Percentiles rank a stretch among this genome's conserved stretches.
These are phyloP conservation scores for Aselliscus stoliczkanus DNA, from an alignment of 2,797 vertebrate species.

Conservation along the genomic window DNA sequence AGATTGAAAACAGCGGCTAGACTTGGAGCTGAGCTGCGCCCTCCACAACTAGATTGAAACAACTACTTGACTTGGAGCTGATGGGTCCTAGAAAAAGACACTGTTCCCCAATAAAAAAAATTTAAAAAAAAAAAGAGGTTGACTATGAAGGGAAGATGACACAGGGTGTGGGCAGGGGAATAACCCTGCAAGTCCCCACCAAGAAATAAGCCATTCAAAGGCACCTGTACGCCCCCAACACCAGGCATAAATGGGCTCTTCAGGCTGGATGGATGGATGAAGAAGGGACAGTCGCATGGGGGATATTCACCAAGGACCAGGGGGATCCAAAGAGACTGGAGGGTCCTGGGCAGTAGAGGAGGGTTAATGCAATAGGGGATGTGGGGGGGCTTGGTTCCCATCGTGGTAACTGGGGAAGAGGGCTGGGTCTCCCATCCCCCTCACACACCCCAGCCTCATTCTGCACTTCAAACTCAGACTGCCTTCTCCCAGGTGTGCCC, in stretches of 20 bases:
- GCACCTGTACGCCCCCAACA: background rate
- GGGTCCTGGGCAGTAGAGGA: background rate
- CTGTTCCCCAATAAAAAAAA: no score
- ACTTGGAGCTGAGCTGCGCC: no score
- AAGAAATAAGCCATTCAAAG: background rate
- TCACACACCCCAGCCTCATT: background rate
- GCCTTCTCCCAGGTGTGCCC: background rate
- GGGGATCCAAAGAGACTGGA: background rate
- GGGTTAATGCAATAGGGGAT: background rate
- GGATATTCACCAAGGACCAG: background rate
- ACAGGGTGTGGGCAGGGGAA: background rate
- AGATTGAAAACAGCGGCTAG: no score
- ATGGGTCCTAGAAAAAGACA: no score
- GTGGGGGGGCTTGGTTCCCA: background rate
- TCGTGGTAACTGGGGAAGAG: background rate
- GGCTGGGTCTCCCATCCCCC: no score
- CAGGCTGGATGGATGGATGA: background rate
- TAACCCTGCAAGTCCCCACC: background rate
- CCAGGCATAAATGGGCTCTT: background rate
- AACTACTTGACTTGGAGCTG: no score
- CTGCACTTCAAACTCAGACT: background rate
- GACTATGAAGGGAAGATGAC: rapidly evolving
- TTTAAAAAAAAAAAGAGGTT: background rate
- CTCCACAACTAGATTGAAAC: no score
- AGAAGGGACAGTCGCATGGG: no score